Base-by-base conservation (phyloP, 2,888 invertebrate species). In the Urechis unicinctus region DNA sequence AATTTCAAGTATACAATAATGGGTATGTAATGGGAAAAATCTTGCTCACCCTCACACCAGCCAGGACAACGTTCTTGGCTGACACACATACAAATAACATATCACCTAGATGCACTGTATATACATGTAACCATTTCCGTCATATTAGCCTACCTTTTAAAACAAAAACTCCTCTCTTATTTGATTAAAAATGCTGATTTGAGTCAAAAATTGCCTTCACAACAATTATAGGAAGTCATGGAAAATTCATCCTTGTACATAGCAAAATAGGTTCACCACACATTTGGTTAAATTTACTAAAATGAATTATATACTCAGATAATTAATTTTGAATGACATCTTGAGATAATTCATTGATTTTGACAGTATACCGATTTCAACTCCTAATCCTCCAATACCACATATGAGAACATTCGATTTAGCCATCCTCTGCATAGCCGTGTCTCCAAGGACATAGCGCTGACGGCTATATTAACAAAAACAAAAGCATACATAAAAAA, bases 401-500 rank as follows among this genome's bases (percentile, higher is more conserved):
- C 68, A 70, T 29, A 78, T 55, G n/a, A 77, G 64, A 3, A 78
- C 70, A 43, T 69, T 68, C 1, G 76, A 68, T 44, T 64, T 66
- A 9, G 77, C 75, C 72, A 77, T 74, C 41, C 70, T 64, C 63
- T 73, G 67, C 78, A 78, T 78, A 13, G 77, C 78, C 54, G 65
- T 67, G 62, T 78, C 78, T 43, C 78, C 78, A 43, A 77, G 58
- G 0, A 78, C 77, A 70, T 77, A 78, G 5, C 77, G 65, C 66
- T 78, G 78, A n/a, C 78, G 77, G 63, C 78, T 78, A n/a, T n/a
- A n/a, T n/a, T n/a, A n/a, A n/a, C n/a, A n/a, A 62, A 44, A 68
- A 68, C 26, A 6, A 36, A 21, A 43, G 21, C 3, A 47, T 25
- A 47, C 28, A 45, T n/a, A n/a, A 45, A 17, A 45, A 9, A 49